phyloP scores from a whole-genome alignment of 2,113 vertebrate species.

The Scophthalmus maximus region DNA sequence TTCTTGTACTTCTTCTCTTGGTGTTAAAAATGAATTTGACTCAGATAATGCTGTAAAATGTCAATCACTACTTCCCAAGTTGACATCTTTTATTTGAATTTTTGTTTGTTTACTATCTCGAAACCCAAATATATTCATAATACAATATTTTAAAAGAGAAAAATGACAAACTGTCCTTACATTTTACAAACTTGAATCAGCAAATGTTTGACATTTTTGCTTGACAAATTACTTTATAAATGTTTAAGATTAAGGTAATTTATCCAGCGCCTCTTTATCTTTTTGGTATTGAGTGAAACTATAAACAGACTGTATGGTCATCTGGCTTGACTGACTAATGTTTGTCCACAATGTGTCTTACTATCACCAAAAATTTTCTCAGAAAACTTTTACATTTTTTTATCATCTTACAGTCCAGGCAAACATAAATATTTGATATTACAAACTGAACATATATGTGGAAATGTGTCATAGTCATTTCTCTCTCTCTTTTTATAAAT shows the following conservation, averaged over 20 bases:
- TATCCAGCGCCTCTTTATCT: no score
- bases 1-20: no score
- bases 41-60: no score
- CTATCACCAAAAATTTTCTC: not conserved
- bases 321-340: not conserved
- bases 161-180: not conserved
- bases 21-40: no score
- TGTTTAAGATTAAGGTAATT: no score
- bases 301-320: not conserved
- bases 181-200: not conserved
- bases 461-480: not conserved
- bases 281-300: no score
- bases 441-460: not conserved
- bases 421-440: not conserved
- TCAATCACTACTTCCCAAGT: no score
- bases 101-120: no score
- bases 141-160: not conserved
- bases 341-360: not conserved
- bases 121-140: no score
- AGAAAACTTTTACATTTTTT: not conserved
- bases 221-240: no score
- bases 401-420: not conserved
- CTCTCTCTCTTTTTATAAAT: not conserved
- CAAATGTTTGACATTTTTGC: not conserved
- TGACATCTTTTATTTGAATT: no score